Conservation (phyloP, 53 echinoderm and acorn worm species). For the Apostichopus leukothele region DNA sequence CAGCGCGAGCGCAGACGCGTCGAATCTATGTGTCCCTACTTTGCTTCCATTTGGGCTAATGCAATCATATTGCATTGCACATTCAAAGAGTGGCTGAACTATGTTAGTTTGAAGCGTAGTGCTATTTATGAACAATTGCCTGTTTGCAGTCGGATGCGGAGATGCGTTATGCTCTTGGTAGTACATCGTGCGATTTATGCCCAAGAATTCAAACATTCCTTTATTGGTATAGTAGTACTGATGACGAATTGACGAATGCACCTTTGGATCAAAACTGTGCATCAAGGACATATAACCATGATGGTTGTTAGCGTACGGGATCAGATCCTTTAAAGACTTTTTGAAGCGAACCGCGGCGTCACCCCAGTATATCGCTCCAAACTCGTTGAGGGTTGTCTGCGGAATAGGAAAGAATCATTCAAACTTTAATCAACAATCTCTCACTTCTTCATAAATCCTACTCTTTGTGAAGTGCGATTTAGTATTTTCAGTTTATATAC, state of each 20-base stretch:
- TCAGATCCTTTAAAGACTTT: slow-evolving; percentile 39
- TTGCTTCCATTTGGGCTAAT: slow-evolving; percentile 55
- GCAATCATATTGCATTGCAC: slow-evolving; percentile 55
- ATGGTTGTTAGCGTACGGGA: slow-evolving; percentile 54
- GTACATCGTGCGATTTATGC: slow-evolving; percentile 51
- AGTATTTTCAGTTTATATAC: too few relatives aligned
- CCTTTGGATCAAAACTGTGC: slow-evolving; percentile 57
- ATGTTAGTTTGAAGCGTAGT: slow-evolving; percentile 52
- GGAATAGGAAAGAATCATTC: background rate
- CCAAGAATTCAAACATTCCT: slow-evolving; percentile 47
- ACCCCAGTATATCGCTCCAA: slow-evolving; percentile 81
- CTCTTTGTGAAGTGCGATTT: too few relatives aligned
- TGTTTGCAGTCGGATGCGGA: slow-evolving; percentile 60
- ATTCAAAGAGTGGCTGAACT: slow-evolving; percentile 53
- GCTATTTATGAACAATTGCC: slow-evolving; percentile 69
- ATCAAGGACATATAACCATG: slow-evolving; percentile 63
- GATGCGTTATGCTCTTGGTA: slow-evolving; percentile 28
- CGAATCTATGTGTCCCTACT: slow-evolving; percentile 48
- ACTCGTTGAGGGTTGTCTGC: slow-evolving; percentile 62
- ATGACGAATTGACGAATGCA: slow-evolving; percentile 23
- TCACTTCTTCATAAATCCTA: too few relatives aligned
- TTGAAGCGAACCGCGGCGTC: slow-evolving; percentile 65
- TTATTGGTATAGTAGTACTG: slow-evolving; percentile 59
- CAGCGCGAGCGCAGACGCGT: slow-evolving; percentile 62
- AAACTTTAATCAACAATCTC: too few relatives aligned